These are phyloP conservation scores for Anoplolepis gracilipes DNA, from an alignment of 1,140 invertebrate genomes.

Conservation along the genomic window DNA sequence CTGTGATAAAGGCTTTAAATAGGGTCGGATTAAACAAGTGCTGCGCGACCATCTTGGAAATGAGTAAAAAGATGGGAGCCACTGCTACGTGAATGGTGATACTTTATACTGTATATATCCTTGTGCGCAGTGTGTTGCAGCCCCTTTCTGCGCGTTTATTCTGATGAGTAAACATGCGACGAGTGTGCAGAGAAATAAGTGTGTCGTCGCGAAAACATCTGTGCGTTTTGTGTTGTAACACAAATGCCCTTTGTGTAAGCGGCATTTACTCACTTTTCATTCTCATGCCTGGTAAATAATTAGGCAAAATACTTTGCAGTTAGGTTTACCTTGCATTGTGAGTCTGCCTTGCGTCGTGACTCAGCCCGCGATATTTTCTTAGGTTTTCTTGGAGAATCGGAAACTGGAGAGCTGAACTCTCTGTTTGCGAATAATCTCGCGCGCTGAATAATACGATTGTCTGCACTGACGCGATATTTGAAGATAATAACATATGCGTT, in stretches of 20 bases:
- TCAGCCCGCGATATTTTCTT: neutral
- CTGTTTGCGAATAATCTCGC: conserved; percentile 3
- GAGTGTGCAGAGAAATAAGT: neutral
- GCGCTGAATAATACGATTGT: neutral
- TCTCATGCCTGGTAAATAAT: conserved; percentile 16
- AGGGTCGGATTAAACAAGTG: conserved; percentile 39
- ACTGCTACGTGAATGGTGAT: neutral
- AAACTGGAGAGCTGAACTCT: neutral
- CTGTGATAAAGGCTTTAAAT: conserved; percentile 22
- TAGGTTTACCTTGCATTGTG: neutral
- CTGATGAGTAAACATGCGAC: conserved; percentile 1
- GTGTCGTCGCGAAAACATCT: conserved; percentile 17
- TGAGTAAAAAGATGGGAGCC: neutral
- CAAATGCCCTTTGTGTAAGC: conserved; percentile 11
- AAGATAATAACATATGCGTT: neutral
- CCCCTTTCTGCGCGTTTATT: neutral
- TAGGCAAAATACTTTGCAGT: conserved; percentile 15
- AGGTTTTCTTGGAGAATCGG: too few relatives aligned
- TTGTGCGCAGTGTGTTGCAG: neutral
- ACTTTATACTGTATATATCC: neutral
- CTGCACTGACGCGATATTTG: neutral
- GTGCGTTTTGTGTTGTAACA: conserved; percentile 9
- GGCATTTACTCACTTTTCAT: conserved; percentile 10
- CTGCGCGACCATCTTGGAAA: conserved; percentile 16
- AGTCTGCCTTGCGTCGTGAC: neutral